Evolutionary conservation across 2,888 invertebrate genomes (phyloP), one percentile per base, ranked within the genome.

Genomic region (Xanthorhoe spadicearia): DNA sequence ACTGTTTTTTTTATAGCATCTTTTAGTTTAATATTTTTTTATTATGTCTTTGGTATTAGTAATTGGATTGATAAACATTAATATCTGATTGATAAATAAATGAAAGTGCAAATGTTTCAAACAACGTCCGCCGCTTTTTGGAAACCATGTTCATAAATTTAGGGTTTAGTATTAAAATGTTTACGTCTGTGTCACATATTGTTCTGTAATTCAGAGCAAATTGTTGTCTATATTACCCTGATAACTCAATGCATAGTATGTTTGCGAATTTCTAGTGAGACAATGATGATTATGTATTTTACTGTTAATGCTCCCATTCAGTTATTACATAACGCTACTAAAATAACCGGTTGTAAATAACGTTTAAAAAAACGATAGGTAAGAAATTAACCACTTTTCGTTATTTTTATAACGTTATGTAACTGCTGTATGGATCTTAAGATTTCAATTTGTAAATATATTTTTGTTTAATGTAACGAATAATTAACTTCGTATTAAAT

Each of bases 401-500:
- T 13, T 43, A 38, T 43, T 43, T 43, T 13, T 13, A 13, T 43
- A 43, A 43, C 13, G 38, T 43, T 43, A 43, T 43, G 13, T 43
- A 43, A 43, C 13, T 38, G 13, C 13, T 43, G 3, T 56, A 51
- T 10, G 18, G 35, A 38, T 50, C 38, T 17, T 60, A 48, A 18
- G 13, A 54, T 61, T 57, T 64, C 49, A 60, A 68, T 61, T 62
- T 74, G 74, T 74, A 66, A 75, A 76, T 74, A 70, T 52, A 58
- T 69, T 74, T 71, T 76, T 61, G 67, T 77, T 77, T 71, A 79
- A 66, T 76, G 77, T 78, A 80, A 75, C 53, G 35, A 77, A 75
- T 76, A 79, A 78, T 77, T 74, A 76, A 72, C 71, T 76, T 74
- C 68, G 73, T 79, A 79, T 80, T 81, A 83, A 78, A 72, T 74